Conservation (phyloP, 2,113 vertebrate species). For the Eupsittula cactorum region DNA sequence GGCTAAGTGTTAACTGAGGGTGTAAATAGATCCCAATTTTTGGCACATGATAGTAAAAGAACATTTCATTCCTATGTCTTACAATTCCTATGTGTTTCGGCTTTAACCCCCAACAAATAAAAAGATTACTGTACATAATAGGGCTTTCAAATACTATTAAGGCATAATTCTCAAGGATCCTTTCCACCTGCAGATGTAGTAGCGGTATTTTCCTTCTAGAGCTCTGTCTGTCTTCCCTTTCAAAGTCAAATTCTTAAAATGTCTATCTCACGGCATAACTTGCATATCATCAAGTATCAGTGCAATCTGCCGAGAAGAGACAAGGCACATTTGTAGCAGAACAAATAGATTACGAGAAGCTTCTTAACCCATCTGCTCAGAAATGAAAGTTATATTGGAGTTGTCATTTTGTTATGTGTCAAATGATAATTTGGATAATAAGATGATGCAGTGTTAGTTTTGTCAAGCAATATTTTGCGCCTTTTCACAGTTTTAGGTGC, state of each 20-base stretch:
- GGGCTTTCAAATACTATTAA: accelerated
- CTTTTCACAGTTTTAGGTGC: neutral
- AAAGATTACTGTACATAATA: neutral
- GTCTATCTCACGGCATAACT: neutral
- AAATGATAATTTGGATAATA: constrained; percentile 23
- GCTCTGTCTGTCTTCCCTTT: neutral
- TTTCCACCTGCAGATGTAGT: neutral
- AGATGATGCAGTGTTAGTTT: neutral
- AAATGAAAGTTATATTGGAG: neutral
- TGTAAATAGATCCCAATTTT: neutral
- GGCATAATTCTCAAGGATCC: neutral
- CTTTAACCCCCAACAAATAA: neutral
- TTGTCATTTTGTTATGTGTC: neutral
- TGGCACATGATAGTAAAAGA: neutral
- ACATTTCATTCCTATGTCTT: neutral
- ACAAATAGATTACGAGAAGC: neutral
- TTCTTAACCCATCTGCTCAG: neutral
- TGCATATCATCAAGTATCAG: neutral
- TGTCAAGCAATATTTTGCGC: neutral
- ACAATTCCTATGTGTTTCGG: neutral
- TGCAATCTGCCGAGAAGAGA: neutral
- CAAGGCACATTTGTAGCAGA: neutral
- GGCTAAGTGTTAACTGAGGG: neutral
- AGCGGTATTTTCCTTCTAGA: neutral
- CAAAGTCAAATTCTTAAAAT: neutral